These are phyloP conservation scores for Chaetops frenatus DNA, from an alignment of 2,113 vertebrate species.

Conservation along the genomic window DNA sequence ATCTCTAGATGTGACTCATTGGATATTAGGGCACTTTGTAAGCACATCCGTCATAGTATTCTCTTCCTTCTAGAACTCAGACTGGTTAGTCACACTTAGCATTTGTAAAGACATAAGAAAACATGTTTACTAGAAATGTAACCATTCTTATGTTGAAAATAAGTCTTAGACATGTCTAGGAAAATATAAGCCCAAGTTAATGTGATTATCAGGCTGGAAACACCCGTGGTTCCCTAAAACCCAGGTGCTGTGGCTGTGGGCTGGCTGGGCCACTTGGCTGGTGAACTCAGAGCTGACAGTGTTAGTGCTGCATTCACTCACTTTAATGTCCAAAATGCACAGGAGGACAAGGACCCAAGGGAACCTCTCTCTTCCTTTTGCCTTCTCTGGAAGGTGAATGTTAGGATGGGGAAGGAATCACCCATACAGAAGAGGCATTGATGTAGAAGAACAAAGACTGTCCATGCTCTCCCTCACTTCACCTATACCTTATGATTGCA, in stretches of 20 bases:
- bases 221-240: background rate
- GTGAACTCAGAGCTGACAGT: background rate
- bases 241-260: background rate
- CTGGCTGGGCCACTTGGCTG: background rate
- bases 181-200: background rate
- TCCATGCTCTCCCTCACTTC: background rate
- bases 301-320: background rate
- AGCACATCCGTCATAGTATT: accelerated
- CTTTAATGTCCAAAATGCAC: background rate
- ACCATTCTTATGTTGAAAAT: background rate
- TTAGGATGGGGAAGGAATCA: background rate
- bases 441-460: background rate
- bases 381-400: background rate
- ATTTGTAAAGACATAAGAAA: background rate
- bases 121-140: background rate
- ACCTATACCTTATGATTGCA: background rate
- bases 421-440: background rate
- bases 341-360: background rate
- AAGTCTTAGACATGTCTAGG: background rate
- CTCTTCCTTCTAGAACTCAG: background rate
- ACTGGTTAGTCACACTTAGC: background rate
- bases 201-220: background rate
- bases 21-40: background rate
- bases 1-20: background rate
- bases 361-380: background rate